phyloP scores from a whole-genome alignment of 1,140 invertebrate species.

The Glossosoma conforme region DNA sequence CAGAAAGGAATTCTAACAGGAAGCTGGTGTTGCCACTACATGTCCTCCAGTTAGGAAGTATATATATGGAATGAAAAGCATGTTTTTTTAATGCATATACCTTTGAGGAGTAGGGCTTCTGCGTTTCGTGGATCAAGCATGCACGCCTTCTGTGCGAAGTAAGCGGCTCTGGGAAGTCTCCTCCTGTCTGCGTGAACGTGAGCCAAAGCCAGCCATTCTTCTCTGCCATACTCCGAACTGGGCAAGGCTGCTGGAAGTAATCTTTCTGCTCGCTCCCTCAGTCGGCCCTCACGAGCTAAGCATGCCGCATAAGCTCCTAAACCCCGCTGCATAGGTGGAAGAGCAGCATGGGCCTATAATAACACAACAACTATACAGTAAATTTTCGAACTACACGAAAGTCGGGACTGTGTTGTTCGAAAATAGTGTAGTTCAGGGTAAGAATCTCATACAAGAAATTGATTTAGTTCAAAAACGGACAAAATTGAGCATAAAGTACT shows the following conservation, averaged over 20 bases:
- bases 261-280: conserved; percentile 15
- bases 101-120: conserved; percentile 70
- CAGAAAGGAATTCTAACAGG: too few relatives aligned
- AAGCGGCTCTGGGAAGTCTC: conserved; percentile 33
- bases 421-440: too few relatives aligned
- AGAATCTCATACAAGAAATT: too few relatives aligned
- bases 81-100: conserved; percentile 1
- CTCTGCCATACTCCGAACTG: conserved; percentile 14
- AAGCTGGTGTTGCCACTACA: too few relatives aligned
- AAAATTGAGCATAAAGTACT: neutral
- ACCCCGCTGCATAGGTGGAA: conserved; percentile 23
- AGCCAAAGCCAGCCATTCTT: conserved; percentile 26
- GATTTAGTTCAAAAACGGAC: neutral
- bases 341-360: conserved; percentile 20
- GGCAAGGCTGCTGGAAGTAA: conserved; percentile 14
- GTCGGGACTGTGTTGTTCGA: too few relatives aligned
- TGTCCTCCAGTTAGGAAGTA: too few relatives aligned
- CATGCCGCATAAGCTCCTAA: conserved; percentile 27
- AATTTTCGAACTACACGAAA: too few relatives aligned
- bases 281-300: conserved; percentile 19
- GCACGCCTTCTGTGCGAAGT: conserved; percentile 43
- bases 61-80: too few relatives aligned
- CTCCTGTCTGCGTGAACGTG: conserved; percentile 21
- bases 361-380: too few relatives aligned
- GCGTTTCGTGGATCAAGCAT: conserved; percentile 46